phyloP scores from a whole-genome alignment of 2,888 invertebrate genomes.

The Diachrysia chrysitis region DNA sequence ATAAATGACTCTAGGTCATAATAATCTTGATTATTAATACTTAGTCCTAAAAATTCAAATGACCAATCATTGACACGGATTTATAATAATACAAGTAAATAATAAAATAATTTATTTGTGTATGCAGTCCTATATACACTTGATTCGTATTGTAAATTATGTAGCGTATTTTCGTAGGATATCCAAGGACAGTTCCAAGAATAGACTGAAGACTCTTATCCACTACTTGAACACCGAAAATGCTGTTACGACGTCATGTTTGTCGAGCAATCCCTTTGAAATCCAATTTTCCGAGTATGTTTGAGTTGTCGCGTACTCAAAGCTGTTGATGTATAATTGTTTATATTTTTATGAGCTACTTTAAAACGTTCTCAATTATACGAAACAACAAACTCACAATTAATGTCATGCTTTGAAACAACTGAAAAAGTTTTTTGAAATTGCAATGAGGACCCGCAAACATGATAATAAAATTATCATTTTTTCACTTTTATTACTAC shows the following conservation, averaged over 20 bases:
- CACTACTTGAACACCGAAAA: constrained; percentile 55
- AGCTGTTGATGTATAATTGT: constrained; percentile 26
- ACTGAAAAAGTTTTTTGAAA: too few species aligned
- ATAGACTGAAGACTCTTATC: constrained; percentile 55
- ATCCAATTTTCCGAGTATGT: constrained; percentile 57
- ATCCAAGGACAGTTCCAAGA: constrained; percentile 51
- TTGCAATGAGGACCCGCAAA: too few species aligned
- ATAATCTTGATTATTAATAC: too few species aligned
- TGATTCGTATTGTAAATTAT: constrained; percentile 32
- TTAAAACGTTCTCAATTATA: constrained; percentile 15
- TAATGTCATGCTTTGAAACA: background rate
- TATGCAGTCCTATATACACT: background rate
- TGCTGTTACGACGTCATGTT: constrained; percentile 58
- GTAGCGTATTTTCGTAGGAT: constrained; percentile 56
- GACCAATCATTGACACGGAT: too few species aligned
- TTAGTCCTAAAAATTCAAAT: too few species aligned
- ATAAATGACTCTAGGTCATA: too few species aligned
- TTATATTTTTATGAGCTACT: constrained; percentile 34
- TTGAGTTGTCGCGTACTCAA: constrained; percentile 34
- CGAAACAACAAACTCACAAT: constrained; percentile 9
- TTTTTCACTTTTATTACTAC: too few species aligned
- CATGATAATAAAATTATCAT: too few species aligned
- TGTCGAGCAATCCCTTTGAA: constrained; percentile 61
- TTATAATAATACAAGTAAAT: background rate
- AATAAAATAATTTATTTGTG: background rate